Conservation (phyloP, 2,888 invertebrate species). For the Aspidiotus rigidus region DNA sequence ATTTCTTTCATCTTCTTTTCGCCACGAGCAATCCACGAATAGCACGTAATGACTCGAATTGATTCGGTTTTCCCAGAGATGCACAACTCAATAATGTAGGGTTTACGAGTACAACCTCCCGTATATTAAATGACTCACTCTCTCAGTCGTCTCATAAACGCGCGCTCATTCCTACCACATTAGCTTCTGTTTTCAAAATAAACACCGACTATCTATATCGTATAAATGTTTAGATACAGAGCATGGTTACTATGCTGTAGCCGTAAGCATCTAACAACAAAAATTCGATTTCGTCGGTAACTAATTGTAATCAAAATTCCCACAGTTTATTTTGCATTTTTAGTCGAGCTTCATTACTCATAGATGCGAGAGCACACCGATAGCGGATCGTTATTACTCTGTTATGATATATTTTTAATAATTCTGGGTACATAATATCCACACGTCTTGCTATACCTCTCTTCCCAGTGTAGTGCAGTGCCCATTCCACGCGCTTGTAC, state of each 20-base stretch:
- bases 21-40: too few species aligned
- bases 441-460: neutral
- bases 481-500: too few species aligned
- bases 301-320: slow-evolving; percentile 23
- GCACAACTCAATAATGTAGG: neutral
- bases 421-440: neutral
- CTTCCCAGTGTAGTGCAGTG: too few species aligned
- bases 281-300: slow-evolving; percentile 28
- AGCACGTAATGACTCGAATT: neutral
- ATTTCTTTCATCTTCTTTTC: too few species aligned
- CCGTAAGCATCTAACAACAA: neutral
- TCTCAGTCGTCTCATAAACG: neutral
- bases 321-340: slow-evolving; percentile 26
- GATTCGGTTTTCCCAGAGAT: neutral
- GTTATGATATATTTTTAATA: neutral
- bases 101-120: neutral
- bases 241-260: neutral
- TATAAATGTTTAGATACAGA: neutral
- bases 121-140: neutral
- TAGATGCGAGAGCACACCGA: too few species aligned
- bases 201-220: neutral
- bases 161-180: too few species aligned
- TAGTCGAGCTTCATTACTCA: too few species aligned
- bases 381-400: neutral
- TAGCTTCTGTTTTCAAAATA: too few species aligned